Evolutionary conservation across 2,113 vertebrate genomes (phyloP), one percentile per base, ranked within the genome.

Genomic region (Furnarius figulus): DNA sequence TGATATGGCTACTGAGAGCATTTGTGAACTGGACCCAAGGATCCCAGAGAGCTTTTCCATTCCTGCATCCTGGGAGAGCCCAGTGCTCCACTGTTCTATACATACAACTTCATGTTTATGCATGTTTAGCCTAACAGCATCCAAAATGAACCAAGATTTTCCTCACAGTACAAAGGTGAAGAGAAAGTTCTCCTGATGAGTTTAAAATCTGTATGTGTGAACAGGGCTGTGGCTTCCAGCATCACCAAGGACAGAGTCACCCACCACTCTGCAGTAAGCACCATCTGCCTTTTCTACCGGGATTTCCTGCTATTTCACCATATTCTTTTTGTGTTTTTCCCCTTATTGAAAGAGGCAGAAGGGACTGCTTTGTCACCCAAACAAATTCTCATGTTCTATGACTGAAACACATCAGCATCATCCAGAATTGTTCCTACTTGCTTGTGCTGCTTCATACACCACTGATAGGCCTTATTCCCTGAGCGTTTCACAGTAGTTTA

Each of bases 341-440:
- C 46, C 23, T 40, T 67, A 31, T 1, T 75, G 49, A 42, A 68
- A 72, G 53, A 27, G 21, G 28, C 37, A 91, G 42, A 85, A 94
- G 12, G 47, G 20, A 42, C 30, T 63, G 22, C 39, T 85, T 68
- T 50, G 5, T 22, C 14, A 62, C 9, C 7, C 17, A 74, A 39
- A 52, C 35, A 9, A 56, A 50, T 28, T 30, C 25, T 58, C 7
- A 5, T 0, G 0, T 66, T 93, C 40, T 73, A 24, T 0, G 0
- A 23, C 49, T 46, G 39, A 67, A 87, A 59, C 0, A 0, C 3
- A 5, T n/a, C 44, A 89, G 40, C 8, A 21, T 56, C 31, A 21
- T 21, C 11, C 49, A 37, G 61, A 56, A 30, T 52, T 65, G 46
- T 82, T 68, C 37, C 16, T 52, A 5, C 30, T 65, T 47, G 21